Conservation (phyloP, 2,113 vertebrate species). For the Otis tarda region DNA sequence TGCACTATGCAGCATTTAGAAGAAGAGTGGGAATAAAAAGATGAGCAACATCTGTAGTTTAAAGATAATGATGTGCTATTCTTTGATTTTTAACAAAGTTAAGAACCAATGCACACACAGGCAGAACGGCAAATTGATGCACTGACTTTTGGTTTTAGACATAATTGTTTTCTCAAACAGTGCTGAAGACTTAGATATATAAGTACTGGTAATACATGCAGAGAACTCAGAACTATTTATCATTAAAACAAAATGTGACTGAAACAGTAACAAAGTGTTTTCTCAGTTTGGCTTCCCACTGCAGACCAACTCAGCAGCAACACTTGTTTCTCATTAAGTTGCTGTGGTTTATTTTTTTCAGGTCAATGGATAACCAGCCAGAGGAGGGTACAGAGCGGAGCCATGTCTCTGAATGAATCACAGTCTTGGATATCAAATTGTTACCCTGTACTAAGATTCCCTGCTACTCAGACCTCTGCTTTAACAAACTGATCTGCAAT, state of each 20-base stretch:
- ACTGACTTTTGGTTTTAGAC: neutral
- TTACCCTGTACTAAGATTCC: neutral
- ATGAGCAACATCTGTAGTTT: neutral
- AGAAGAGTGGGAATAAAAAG: neutral
- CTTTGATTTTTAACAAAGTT: neutral
- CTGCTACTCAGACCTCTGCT: neutral
- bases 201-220: neutral
- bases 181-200: neutral
- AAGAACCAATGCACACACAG: neutral
- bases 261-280: neutral
- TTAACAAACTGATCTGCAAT: neutral
- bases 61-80: neutral
- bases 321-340: conserved; percentile 46
- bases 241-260: neutral
- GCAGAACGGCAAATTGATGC: neutral
- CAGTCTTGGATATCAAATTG: neutral
- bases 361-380: neutral
- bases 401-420: conserved; percentile 11
- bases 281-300: neutral
- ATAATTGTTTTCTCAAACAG: neutral
- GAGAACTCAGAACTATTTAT: neutral
- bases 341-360: neutral
- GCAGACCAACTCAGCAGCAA: neutral
- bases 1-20: neutral
- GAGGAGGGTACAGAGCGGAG: conserved; percentile 1